These are phyloP conservation scores for Corydoras sp. DNA, from an alignment of 2,113 vertebrate species.

Conservation along the genomic window DNA sequence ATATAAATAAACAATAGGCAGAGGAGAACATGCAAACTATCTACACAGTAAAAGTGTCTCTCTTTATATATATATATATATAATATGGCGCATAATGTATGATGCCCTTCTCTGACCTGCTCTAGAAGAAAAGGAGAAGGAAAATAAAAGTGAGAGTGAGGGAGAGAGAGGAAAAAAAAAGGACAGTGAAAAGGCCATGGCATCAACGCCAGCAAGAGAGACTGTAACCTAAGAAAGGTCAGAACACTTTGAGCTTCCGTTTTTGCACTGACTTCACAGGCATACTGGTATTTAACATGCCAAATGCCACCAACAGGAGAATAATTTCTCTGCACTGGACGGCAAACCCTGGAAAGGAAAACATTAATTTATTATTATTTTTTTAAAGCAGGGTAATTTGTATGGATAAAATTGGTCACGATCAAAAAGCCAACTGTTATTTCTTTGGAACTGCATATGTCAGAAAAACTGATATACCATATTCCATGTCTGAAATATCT, in stretches of 20 bases:
- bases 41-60: no score
- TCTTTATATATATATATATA: no score
- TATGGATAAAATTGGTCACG: no score
- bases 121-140: background rate
- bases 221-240: slow-evolving; percentile 10
- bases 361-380: background rate
- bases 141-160: no score
- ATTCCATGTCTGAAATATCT: no score
- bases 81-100: no score
- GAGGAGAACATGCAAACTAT: no score
- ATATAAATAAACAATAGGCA: no score
- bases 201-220: background rate
- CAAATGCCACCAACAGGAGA: background rate
- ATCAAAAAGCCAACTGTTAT: no score
- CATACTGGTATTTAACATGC: slow-evolving; percentile 12
- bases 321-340: background rate
- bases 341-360: background rate
- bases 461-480: no score
- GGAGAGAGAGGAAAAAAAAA: slow-evolving; percentile 1
- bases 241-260: slow-evolving; percentile 17
- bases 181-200: slow-evolving; percentile 52
- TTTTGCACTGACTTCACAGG: background rate
- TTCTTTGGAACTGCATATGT: no score
- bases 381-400: no score
- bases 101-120: background rate